These are phyloP conservation scores for Lerista edwardsae DNA, from an alignment of 2,797 vertebrate genomes.

Conservation along the genomic window DNA sequence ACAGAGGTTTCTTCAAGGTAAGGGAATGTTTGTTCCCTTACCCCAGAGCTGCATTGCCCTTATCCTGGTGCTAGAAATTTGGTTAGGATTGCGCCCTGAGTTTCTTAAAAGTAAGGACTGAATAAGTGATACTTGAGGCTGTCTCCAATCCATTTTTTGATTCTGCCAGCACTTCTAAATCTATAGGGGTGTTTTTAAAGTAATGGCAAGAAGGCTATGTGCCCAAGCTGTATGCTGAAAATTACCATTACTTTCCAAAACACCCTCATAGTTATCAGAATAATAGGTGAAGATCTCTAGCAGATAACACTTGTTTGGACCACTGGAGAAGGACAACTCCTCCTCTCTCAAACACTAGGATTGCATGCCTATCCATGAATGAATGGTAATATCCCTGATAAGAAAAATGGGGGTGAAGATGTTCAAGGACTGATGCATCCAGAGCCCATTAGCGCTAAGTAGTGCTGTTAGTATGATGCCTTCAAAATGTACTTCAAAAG, in stretches of 20 bases:
- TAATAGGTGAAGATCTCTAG: conserved; percentile 23
- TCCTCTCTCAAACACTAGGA: conserved; percentile 32
- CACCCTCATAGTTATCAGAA: not conserved
- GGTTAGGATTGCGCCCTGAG: too few species aligned
- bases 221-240: not conserved
- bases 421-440: conserved; percentile 50
- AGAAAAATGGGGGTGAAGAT: conserved; percentile 43
- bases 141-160: not conserved
- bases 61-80: too few species aligned
- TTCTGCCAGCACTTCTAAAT: not conserved
- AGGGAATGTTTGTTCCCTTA: too few species aligned
- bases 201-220: not conserved
- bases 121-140: not conserved
- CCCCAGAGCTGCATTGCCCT: too few species aligned
- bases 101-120: not conserved
- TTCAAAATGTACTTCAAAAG: conserved; percentile 45
- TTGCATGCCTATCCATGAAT: conserved; percentile 53
- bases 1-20: too few species aligned
- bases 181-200: not conserved
- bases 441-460: conserved; percentile 62
- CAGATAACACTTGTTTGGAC: not conserved
- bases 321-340: conserved; percentile 25
- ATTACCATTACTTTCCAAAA: not conserved
- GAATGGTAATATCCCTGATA: conserved; percentile 36
- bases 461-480: conserved; percentile 56